Evolutionary conservation across 2,113 vertebrate species (phyloP).

Genomic region (Pachycephala philippinensis): DNA sequence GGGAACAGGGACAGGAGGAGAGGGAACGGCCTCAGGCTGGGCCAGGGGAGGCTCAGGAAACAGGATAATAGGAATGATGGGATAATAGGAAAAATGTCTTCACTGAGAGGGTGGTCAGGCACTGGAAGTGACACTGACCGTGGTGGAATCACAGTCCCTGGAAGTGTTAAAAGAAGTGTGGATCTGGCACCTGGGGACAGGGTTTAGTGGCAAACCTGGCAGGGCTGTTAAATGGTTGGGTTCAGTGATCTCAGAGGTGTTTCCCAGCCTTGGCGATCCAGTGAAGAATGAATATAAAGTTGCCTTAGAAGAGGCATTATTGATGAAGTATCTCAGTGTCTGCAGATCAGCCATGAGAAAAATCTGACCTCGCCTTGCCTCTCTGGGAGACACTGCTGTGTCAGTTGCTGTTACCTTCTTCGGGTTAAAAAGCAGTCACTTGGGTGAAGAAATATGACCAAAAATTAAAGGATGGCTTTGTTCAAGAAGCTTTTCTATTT

Average conservation of each 20-base stretch:
- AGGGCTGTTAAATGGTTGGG: no score
- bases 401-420: not conserved
- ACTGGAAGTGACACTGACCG: not conserved
- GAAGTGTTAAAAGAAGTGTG: not conserved
- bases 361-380: not conserved
- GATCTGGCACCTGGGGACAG: fast-evolving
- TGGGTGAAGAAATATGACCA: not conserved
- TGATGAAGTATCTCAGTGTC: not conserved
- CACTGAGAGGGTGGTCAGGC: not conserved
- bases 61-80: no score
- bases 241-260: no score
- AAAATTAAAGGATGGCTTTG: not conserved
- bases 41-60: no score
- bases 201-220: not conserved
- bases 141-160: not conserved
- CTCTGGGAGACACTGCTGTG: not conserved
- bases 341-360: not conserved
- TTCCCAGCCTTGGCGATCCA: not conserved
- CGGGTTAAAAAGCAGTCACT: not conserved
- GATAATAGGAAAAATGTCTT: no score
- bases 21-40: no score
- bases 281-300: not conserved
- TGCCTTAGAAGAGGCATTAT: not conserved
- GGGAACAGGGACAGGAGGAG: no score
- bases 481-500: not conserved